Evolutionary conservation across 2,797 vertebrate genomes (phyloP).

Genomic region (Falco peregrinus): DNA sequence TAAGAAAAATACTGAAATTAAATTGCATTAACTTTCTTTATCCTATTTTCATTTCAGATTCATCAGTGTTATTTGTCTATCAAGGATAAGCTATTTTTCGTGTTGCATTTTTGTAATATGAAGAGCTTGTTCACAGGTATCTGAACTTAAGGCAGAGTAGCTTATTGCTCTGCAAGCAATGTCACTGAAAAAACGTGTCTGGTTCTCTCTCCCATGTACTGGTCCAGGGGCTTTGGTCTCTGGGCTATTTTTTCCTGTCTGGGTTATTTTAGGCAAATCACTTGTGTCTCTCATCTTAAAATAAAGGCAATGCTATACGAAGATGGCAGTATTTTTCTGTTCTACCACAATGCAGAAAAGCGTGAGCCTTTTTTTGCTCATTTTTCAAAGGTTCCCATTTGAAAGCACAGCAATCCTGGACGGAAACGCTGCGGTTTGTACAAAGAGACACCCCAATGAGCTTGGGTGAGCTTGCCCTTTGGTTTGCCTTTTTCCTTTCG

Average conservation of each 20-base stretch:
- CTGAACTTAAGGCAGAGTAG: not conserved
- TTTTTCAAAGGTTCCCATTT: not conserved
- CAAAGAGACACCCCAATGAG: not conserved
- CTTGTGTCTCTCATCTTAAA: not conserved
- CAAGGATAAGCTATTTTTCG: not conserved
- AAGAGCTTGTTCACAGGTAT: not conserved
- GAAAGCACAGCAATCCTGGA: not conserved
- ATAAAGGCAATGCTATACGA: not conserved
- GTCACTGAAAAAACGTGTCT: not conserved
- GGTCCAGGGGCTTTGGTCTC: not conserved
- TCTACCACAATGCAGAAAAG: not conserved
- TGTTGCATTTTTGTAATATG: not conserved
- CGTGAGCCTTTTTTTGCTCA: not conserved
- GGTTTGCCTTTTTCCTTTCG: not conserved
- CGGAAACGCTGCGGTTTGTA: fast-evolving
- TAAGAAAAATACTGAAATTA: not conserved
- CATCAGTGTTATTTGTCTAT: fast-evolving
- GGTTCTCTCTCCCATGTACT: not conserved
- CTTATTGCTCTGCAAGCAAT: not conserved
- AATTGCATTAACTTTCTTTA: not conserved
- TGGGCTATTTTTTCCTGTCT: not conserved
- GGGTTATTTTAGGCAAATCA: not conserved
- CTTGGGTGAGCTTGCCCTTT: not conserved
- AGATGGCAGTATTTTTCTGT: not conserved
- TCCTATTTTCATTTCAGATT: not conserved